Evolutionary conservation across 1,140 invertebrate species (phyloP).

Genomic region (Diuraphis noxia): DNA sequence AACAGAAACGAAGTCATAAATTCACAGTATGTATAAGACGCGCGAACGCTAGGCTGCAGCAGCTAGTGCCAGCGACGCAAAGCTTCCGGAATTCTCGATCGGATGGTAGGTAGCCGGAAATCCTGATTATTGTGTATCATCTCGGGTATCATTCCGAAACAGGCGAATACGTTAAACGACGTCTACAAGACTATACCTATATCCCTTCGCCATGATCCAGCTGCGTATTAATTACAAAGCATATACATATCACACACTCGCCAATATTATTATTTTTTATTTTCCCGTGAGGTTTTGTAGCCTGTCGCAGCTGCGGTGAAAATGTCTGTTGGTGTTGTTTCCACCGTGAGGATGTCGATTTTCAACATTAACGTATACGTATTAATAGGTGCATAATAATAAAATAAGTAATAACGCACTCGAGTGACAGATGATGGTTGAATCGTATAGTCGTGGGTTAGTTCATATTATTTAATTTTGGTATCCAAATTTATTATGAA

Average conservation of each 20-base stretch:
- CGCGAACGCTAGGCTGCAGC: neutral
- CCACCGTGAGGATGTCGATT: neutral
- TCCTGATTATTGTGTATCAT: neutral
- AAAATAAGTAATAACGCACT: neutral
- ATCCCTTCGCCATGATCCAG: neutral
- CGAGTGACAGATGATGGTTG: neutral
- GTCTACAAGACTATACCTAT: neutral
- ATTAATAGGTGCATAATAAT: neutral
- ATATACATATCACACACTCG: neutral
- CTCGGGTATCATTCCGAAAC: neutral
- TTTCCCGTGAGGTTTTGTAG: neutral
- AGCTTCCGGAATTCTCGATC: neutral
- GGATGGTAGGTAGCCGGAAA: neutral
- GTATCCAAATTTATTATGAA: neutral
- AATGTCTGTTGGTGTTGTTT: neutral
- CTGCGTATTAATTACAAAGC: neutral
- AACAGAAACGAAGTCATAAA: neutral
- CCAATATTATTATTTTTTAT: neutral
- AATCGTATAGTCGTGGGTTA: no score
- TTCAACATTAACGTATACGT: neutral
- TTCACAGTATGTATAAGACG: neutral
- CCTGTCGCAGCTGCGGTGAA: neutral
- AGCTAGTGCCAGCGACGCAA: neutral
- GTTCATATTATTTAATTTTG: neutral
- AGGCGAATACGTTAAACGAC: neutral